Base-by-base conservation (phyloP, 1,140 invertebrate genomes). In the Elysia chlorotica region DNA sequence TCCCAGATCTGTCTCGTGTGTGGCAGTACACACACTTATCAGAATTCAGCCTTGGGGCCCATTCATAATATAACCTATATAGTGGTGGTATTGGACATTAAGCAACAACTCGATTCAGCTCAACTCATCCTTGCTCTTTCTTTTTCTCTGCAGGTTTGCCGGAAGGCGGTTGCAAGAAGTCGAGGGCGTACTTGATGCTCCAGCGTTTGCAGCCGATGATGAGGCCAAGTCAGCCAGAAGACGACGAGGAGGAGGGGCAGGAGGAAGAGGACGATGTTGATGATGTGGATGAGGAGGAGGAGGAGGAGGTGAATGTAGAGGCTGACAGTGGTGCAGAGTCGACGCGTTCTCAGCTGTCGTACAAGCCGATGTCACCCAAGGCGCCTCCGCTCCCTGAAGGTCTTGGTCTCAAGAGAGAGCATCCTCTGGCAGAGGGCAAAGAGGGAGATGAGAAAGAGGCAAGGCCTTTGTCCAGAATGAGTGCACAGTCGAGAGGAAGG, bases 291-390 rank as follows among this genome's bases (percentile, higher is more conserved):
- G 77, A 79, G 41, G 74, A 76, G 33, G 74, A 73, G 28, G 74
- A 75, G 17, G 71, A 74, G 17, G 75, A 78, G 53, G 69, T 65
- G 61, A 75, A 73, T 38, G 36, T 53, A 53, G 65, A 54, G 30
- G n/a, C n/a, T n/a, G 65, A 74, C 10, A 71, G 33, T 30, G 71
- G 48, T 3, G 63, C 41, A 41, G 41, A 72, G 57, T 75, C 73
- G 0, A 37, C 59, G 1, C 48, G 68, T 17, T 75, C 76, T n/a
- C 71, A 80, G 62, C 67, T 86, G 53, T 86, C 85, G 6, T 83
- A 84, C 74, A 83, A 80, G 70, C 66, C 82, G 48, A 75, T 85
- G 70, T 79, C 82, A 17, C 84, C 85, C 0, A 80, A 85, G 70
- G 83, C 81, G 10, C 76, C 80, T 5, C 83, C 85, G 25, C 76